phyloP scores from a whole-genome alignment of 2,888 invertebrate genomes.

The Caenorhabditis becei region DNA sequence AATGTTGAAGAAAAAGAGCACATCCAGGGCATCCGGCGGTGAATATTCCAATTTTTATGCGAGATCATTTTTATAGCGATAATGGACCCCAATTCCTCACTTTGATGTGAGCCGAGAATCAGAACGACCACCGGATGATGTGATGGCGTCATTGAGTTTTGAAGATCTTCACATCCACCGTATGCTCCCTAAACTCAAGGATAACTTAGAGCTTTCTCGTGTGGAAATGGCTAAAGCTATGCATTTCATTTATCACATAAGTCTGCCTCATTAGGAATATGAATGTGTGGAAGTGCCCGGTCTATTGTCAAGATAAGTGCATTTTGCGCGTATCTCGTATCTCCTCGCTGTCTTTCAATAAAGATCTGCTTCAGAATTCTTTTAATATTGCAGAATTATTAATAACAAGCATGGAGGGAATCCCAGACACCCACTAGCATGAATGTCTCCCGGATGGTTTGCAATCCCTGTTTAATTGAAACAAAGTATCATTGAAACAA shows the following conservation, averaged over 20 bases:
- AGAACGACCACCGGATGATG: slow-evolving; percentile 40
- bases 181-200: background rate
- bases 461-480: background rate
- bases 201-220: too few species aligned
- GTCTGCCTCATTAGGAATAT: background rate
- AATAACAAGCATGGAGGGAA: background rate
- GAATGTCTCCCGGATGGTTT: background rate
- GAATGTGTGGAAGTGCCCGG: background rate
- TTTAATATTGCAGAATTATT: background rate
- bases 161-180: too few species aligned
- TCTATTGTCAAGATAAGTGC: background rate
- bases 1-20: slow-evolving; percentile 18
- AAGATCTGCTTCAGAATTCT: background rate
- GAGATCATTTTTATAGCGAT: slow-evolving; percentile 43
- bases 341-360: background rate
- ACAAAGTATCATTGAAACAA: slow-evolving; percentile 13
- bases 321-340: background rate
- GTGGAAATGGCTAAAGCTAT: too few species aligned
- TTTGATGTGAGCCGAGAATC: slow-evolving; percentile 61
- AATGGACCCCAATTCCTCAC: slow-evolving; percentile 46
- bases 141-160: slow-evolving; percentile 27
- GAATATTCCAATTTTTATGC: slow-evolving; percentile 51
- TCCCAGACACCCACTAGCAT: background rate
- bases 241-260: too few species aligned
- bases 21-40: slow-evolving; percentile 45